Evolutionary conservation across 2,888 invertebrate species (phyloP), one percentile per base, ranked within the genome.

Genomic region (Ochropleura plecta): DNA sequence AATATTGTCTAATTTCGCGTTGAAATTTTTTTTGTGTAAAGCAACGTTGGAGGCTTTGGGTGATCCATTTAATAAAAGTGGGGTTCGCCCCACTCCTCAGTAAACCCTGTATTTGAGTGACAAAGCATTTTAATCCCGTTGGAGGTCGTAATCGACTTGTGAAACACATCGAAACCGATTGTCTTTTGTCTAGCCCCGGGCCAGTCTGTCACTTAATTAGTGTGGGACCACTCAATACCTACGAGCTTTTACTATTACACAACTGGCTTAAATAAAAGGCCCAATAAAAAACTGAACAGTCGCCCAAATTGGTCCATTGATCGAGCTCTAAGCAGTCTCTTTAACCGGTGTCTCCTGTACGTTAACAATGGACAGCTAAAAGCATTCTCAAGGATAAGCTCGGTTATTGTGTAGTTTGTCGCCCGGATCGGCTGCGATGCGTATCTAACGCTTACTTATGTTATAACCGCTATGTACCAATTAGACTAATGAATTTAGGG

Each of bases 401-500:
- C 91, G 81, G 90, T 90, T 91, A 93, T 92, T 92, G 92, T 92
- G 91, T 91, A 89, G 91, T 92, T 92, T 92, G 94, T 93, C 91
- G 90, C 88, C 78, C 82, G 79, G 85, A 83, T 86, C 88, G 84
- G 78, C 78, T 86, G 89, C 89, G 95, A 95, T 95, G 92, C 84
- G 91, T 94, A 95, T 95, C 95, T 92, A 82, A 85, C 86, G 88
- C 89, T 90, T 90, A 88, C 87, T 86, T 88, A 86, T 84, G 86
- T 90, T 91, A 90, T 92, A 92, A 91, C 90, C 86, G 90, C 92
- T 91, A 89, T 87, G 82, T 82, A 94, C 93, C 94, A 95, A 95
- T 95, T 95, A 95, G 94, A 90, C 89, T 91, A 93, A 92, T 91
- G 85, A 85, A 87, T 88, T 84, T 92, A 95, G 93, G 93, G 94